phyloP scores from a whole-genome alignment of 1,140 invertebrate genomes.

The Orussus abietinus region DNA sequence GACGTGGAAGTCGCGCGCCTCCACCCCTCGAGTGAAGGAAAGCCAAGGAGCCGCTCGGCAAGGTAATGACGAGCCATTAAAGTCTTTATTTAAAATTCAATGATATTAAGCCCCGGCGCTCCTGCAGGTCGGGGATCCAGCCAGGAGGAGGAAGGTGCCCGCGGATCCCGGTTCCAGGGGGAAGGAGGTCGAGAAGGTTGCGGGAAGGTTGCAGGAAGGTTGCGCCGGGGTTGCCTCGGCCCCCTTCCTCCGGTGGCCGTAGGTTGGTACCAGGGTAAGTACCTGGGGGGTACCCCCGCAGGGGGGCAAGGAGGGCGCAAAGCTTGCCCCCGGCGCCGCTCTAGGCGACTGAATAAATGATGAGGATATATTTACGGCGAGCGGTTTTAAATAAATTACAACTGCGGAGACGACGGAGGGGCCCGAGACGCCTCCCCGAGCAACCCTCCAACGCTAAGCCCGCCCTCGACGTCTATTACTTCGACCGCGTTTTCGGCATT shows the following conservation, averaged over 20 bases:
- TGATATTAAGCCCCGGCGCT: slow-evolving; percentile 13
- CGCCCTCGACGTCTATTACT: not conserved
- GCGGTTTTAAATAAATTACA: slow-evolving; percentile 56
- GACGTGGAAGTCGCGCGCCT: too few species aligned
- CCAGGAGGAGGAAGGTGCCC: too few species aligned
- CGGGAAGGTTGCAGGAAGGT: too few species aligned
- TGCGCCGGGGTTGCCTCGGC: too few species aligned
- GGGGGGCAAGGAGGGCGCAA: slow-evolving; percentile 30
- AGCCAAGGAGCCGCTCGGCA: too few species aligned
- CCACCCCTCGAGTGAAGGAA: too few species aligned
- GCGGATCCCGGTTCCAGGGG: too few species aligned
- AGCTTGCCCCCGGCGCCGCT: slow-evolving; percentile 31
- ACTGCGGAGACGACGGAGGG: slow-evolving; percentile 43
- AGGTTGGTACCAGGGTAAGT: too few species aligned
- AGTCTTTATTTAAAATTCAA: slow-evolving; percentile 38
- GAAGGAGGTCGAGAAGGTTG: too few species aligned
- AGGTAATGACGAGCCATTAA: slow-evolving; percentile 36
- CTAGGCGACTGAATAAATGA: slow-evolving; percentile 50
- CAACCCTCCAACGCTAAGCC: slow-evolving; percentile 12
- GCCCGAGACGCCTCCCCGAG: slow-evolving; percentile 20
- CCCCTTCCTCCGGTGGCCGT: too few species aligned
- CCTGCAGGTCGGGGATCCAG: too few species aligned
- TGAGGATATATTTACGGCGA: slow-evolving; percentile 53
- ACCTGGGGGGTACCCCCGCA: too few species aligned
- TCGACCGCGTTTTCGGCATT: slow-evolving; percentile 20